Evolutionary conservation across 2,113 vertebrate species (phyloP).

Genomic region (Nettapus auritus): DNA sequence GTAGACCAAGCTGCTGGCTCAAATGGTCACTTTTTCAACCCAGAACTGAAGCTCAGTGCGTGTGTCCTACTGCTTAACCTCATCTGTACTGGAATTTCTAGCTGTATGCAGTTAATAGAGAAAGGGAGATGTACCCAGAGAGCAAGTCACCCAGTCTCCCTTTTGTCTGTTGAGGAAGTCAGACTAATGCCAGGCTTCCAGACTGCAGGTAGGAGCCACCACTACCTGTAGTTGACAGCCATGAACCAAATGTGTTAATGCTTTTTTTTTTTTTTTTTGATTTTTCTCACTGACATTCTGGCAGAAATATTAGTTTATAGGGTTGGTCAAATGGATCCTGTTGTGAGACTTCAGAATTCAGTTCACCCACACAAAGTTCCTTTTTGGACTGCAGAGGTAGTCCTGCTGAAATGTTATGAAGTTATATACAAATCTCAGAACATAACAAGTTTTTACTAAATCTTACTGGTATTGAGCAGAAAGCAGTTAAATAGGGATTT

Average conservation of each 20-base stretch:
- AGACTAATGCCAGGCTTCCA: not conserved
- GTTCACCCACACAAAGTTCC: not conserved
- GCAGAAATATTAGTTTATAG: not conserved
- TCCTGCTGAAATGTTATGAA: not conserved
- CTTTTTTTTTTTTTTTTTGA: too few species aligned
- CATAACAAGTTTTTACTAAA: not conserved
- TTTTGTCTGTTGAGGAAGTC: not conserved
- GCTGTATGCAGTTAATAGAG: not conserved
- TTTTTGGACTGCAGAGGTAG: not conserved
- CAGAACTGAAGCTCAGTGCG: fast-evolving
- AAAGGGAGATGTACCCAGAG: not conserved
- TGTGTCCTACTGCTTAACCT: not conserved
- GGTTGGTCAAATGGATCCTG: not conserved
- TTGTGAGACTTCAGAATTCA: not conserved
- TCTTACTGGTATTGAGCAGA: not conserved
- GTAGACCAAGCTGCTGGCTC: not conserved
- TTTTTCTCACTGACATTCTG: not conserved
- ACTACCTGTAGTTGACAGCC: not conserved
- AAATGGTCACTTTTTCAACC: not conserved
- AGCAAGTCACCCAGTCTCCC: fast-evolving
- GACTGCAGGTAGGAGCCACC: not conserved
- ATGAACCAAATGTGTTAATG: not conserved
- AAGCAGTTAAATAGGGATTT: not conserved
- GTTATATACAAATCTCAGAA: not conserved
- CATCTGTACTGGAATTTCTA: not conserved